Evolutionary conservation across 2,113 vertebrate genomes (phyloP).

Genomic region (Trachemys scripta): DNA sequence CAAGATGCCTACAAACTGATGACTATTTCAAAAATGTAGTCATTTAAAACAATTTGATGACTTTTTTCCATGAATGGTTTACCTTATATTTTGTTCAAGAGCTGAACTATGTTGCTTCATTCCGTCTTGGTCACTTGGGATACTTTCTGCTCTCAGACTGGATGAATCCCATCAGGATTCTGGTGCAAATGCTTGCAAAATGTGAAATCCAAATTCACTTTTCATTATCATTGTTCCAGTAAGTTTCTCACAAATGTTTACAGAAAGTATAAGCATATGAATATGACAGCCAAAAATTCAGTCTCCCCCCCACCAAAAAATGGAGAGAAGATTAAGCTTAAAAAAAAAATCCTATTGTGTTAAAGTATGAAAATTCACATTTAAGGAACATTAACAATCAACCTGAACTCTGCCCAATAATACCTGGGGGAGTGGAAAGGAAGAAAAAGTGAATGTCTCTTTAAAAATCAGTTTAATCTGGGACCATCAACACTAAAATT

Average conservation of each 20-base stretch:
- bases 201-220: constrained; percentile 27
- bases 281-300: constrained; percentile 23
- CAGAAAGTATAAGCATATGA: constrained; percentile 21
- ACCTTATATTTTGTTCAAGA: background rate
- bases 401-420: background rate
- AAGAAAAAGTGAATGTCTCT: background rate
- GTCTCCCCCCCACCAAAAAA: fast-evolving
- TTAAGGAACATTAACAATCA: background rate
- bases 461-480: background rate
- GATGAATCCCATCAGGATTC: constrained; percentile 28
- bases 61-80: background rate
- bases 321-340: background rate
- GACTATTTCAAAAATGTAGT: background rate
- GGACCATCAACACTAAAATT: background rate
- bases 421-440: background rate
- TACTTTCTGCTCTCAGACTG: constrained; percentile 20
- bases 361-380: background rate
- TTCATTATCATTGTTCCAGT: constrained; percentile 28
- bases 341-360: background rate
- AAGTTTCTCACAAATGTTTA: constrained; percentile 31
- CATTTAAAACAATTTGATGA: background rate
- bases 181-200: background rate
- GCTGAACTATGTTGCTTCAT: background rate
- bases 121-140: background rate
- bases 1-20: fast-evolving